Evolutionary conservation across 1,140 invertebrate genomes (phyloP).

Genomic region (Propsilocerus akamusi): DNA sequence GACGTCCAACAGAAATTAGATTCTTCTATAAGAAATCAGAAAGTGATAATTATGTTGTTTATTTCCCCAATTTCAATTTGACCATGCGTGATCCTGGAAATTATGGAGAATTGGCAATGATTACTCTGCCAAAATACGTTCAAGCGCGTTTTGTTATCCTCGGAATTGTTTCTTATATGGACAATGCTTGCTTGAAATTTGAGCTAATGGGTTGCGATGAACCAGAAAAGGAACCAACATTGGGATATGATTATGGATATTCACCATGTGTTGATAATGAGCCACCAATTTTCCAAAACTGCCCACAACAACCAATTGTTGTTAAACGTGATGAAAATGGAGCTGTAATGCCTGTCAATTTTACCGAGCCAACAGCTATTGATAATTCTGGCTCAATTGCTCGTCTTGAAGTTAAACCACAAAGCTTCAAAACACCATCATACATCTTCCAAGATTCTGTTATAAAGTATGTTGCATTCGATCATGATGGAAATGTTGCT

Average conservation of each 20-base stretch:
- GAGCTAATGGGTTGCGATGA: slow-evolving; percentile 92
- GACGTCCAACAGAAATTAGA: slow-evolving; percentile 82
- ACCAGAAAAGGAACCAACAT: slow-evolving; percentile 49
- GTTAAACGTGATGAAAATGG: slow-evolving; percentile 75
- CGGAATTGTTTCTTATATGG: slow-evolving; percentile 88
- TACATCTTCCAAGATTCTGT: slow-evolving; percentile 80
- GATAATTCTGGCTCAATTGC: slow-evolving; percentile 92
- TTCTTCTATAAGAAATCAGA: slow-evolving; percentile 94
- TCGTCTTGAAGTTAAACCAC: slow-evolving; percentile 74
- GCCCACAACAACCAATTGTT: slow-evolving; percentile 77
- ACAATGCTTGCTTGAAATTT: slow-evolving; percentile 90
- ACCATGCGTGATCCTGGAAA: slow-evolving; percentile 85
- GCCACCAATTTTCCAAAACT: slow-evolving; percentile 90
- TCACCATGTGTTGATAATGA: slow-evolving; percentile 92
- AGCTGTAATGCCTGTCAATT: slow-evolving; percentile 73
- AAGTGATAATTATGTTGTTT: slow-evolving; percentile 86
- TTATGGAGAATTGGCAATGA: slow-evolving; percentile 89
- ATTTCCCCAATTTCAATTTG: slow-evolving; percentile 89
- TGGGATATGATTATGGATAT: slow-evolving; percentile 87
- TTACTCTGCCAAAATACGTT: slow-evolving; percentile 81
- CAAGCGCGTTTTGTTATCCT: slow-evolving; percentile 85
- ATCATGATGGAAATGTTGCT: slow-evolving; percentile 92
- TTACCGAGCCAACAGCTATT: slow-evolving; percentile 76
- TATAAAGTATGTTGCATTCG: slow-evolving; percentile 88
- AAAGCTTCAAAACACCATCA: slow-evolving; percentile 75